A percentile compares a stretch with the other conserved stretches of the same genome.
Conservation (phyloP, 1,140 invertebrate genomes). For the Vanessa tameamea region DNA sequence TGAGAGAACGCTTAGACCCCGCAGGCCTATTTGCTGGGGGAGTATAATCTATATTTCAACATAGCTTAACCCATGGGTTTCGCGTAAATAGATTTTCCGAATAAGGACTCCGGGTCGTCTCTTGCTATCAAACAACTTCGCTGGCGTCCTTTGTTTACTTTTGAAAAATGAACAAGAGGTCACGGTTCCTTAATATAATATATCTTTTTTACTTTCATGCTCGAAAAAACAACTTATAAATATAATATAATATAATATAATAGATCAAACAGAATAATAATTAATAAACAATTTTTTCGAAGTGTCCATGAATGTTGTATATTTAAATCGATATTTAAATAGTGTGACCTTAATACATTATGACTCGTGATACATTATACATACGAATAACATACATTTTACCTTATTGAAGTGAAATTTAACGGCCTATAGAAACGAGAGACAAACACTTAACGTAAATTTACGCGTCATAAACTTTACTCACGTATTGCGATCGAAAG, state of each 20-base stretch:
- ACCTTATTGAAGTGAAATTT: background rate
- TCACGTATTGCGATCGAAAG: constrained; percentile 60
- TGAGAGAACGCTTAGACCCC: constrained; percentile 50
- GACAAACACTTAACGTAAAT: constrained; percentile 28
- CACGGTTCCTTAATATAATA: background rate
- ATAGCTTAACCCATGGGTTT: constrained; percentile 27
- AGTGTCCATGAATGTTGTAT: background rate
- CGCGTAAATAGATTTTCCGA: constrained; percentile 29
- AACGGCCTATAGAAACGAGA: background rate
- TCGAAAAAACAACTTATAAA: too few species aligned
- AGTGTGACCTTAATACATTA: too few species aligned
- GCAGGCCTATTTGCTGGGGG: constrained; percentile 47
- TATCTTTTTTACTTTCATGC: background rate
- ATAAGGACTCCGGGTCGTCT: constrained; percentile 15
- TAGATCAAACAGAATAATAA: too few species aligned
- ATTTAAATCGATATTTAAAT: background rate
- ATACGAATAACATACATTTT: background rate
- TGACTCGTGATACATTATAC: background rate
- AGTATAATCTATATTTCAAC: constrained; percentile 47
- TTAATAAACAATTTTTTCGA: too few species aligned
- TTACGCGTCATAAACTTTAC: constrained; percentile 62
- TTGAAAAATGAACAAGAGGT: background rate
- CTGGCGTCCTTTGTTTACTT: constrained; percentile 11
- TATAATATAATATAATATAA: too few species aligned
- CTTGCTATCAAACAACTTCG: constrained; percentile 12